A percentile compares a stretch with the other conserved stretches of the same genome.
phyloP scores from a whole-genome alignment of 2,888 invertebrate genomes.

The Xiphydria camelus region DNA sequence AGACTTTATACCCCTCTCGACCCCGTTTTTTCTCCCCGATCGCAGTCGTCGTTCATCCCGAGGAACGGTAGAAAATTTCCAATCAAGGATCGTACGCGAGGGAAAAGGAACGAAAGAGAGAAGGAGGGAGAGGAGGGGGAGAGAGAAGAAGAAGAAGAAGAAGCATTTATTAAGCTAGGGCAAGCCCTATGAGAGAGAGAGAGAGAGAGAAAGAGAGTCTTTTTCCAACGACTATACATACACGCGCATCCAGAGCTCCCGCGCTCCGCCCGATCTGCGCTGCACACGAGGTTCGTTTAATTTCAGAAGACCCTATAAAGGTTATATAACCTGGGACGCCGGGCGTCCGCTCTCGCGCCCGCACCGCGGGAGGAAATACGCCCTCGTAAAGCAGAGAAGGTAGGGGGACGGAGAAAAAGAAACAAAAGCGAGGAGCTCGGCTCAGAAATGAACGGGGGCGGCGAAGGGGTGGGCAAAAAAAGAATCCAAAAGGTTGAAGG shows the following conservation, averaged over 20 bases:
- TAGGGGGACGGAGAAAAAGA: constrained; percentile 13
- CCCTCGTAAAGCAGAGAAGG: constrained; percentile 34
- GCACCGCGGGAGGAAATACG: constrained; percentile 29
- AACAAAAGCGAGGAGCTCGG: too few relatives aligned
- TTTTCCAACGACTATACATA: neutral
- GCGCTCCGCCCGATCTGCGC: neutral
- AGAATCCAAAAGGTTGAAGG: constrained; percentile 14
- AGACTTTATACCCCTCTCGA: too few relatives aligned
- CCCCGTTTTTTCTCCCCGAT: too few relatives aligned
- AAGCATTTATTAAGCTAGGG: too few relatives aligned
- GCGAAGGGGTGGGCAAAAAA: constrained; percentile 11
- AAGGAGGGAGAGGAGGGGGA: constrained; percentile 1
- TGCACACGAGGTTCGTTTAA: constrained; percentile 31
- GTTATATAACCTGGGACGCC: constrained; percentile 30
- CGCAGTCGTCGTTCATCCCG: too few relatives aligned
- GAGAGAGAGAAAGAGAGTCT: neutral
- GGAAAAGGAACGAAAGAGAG: neutral
- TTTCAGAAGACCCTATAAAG: constrained; percentile 36
- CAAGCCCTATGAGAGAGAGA: too few relatives aligned
- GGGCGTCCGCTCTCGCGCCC: constrained; percentile 15
- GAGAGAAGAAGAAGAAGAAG: constrained; percentile 2
- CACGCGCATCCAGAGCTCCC: too few relatives aligned
- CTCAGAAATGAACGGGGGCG: neutral
- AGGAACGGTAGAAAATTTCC: too few relatives aligned
- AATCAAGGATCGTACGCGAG: constrained; percentile 7